phyloP scores from a whole-genome alignment of 2,888 invertebrate genomes.

The Crossocerus cetratus region DNA sequence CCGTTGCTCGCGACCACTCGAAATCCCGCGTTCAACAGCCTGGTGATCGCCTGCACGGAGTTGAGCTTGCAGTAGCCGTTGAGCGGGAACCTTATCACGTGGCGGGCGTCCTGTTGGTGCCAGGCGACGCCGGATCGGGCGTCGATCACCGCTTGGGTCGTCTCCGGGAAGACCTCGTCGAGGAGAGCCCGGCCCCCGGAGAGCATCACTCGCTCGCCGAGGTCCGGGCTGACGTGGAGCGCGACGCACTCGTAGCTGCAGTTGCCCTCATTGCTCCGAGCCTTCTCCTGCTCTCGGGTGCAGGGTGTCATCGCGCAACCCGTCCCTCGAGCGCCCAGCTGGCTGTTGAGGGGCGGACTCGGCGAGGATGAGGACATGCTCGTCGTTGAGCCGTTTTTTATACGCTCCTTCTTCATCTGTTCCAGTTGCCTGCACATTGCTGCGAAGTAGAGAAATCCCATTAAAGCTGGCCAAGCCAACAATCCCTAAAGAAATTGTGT shows the following conservation, averaged over 20 bases:
- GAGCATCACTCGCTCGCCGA: conserved; percentile 89
- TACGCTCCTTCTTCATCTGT: conserved; percentile 84
- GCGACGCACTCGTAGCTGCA: conserved; percentile 86
- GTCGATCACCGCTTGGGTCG: conserved; percentile 88
- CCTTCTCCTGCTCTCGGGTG: conserved; percentile 51
- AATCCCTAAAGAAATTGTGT: too few relatives aligned
- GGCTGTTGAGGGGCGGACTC: conserved; percentile 71
- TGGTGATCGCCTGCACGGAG: conserved; percentile 91
- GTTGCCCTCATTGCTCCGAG: conserved; percentile 46
- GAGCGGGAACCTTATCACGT: conserved; percentile 90
- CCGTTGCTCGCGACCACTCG: conserved; percentile 89
- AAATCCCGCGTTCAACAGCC: conserved; percentile 88
- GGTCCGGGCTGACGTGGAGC: conserved; percentile 88
- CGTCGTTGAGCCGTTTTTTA: conserved; percentile 78
- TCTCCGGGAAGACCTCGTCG: conserved; percentile 87
- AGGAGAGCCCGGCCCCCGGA: conserved; percentile 88
- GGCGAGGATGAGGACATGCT: conserved; percentile 63
- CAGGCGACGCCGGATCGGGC: conserved; percentile 88
- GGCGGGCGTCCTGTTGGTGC: conserved; percentile 89
- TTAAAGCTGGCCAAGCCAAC: too few relatives aligned
- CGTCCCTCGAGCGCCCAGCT: conserved; percentile 64
- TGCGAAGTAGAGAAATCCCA: conserved; percentile 69
- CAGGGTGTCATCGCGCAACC: conserved; percentile 52
- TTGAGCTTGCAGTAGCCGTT: conserved; percentile 94
- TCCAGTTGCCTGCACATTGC: conserved; percentile 87